Evolutionary conservation across 2,113 vertebrate species (phyloP).

Genomic region (Varanus salvator): DNA sequence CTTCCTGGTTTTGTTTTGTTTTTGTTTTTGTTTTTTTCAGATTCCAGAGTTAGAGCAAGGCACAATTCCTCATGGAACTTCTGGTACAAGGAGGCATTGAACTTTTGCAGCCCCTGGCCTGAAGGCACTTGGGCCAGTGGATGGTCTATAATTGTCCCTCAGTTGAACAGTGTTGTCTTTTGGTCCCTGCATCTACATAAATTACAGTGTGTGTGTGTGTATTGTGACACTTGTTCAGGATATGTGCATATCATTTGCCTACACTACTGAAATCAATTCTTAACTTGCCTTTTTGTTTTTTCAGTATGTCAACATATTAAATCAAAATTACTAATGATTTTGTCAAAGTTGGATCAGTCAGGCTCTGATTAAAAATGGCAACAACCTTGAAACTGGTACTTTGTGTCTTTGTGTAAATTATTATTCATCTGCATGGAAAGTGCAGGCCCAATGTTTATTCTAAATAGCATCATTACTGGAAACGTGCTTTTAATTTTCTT

Average conservation of each 20-base stretch:
- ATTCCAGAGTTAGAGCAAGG: slow-evolving; percentile 73
- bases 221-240: slow-evolving; percentile 55
- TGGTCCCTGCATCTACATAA: slow-evolving; percentile 15
- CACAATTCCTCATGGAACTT: slow-evolving; percentile 68
- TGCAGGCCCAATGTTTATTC: slow-evolving; percentile 41
- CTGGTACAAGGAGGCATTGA: slow-evolving; percentile 66
- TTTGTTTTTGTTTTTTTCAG: slow-evolving; percentile 56
- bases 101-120: slow-evolving; percentile 67
- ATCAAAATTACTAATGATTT: slow-evolving; percentile 48
- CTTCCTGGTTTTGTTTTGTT: slow-evolving; percentile 70
- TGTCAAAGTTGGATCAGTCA: slow-evolving; percentile 39
- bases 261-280: slow-evolving; percentile 46
- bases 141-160: slow-evolving; percentile 54
- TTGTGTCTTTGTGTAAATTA: slow-evolving; percentile 53
- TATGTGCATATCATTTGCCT: neutral
- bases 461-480: slow-evolving; percentile 23
- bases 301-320: slow-evolving; percentile 52
- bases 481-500: neutral
- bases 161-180: slow-evolving; percentile 58
- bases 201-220: slow-evolving; percentile 26
- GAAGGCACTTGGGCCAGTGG: slow-evolving; percentile 63
- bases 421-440: neutral
- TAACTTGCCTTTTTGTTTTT: slow-evolving; percentile 19
- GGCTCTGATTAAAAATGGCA: slow-evolving; percentile 46
- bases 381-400: slow-evolving; percentile 56